Percentiles rank a stretch among this genome's conserved stretches.
phyloP scores from a whole-genome alignment of 2,888 invertebrate genomes.

The Exephanes ischioxanthus region DNA sequence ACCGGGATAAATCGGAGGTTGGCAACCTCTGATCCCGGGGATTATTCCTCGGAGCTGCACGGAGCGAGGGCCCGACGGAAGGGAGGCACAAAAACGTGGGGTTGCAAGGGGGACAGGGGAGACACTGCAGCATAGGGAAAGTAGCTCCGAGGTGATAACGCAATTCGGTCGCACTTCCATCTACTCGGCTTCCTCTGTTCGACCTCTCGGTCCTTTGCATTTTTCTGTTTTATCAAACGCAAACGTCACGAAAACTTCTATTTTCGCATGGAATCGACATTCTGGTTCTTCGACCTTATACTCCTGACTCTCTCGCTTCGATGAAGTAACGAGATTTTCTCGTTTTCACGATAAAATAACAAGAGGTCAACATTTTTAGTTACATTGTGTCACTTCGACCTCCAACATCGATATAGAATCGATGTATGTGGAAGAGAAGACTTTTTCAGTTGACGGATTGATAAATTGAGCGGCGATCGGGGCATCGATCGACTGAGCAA shows the following conservation, averaged over 20 bases:
- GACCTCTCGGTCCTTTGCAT: constrained; percentile 25
- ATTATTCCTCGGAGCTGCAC: constrained; percentile 57
- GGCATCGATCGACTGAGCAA: background rate
- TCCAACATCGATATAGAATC: background rate
- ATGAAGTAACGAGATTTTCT: background rate
- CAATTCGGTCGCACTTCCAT: constrained; percentile 40
- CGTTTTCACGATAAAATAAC: background rate
- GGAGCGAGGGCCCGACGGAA: constrained; percentile 12
- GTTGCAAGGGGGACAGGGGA: background rate
- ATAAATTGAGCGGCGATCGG: background rate
- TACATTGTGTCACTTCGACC: background rate
- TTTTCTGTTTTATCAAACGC: constrained; percentile 19
- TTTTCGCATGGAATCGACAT: background rate
- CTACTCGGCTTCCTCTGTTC: constrained; percentile 15
- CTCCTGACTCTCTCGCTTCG: background rate
- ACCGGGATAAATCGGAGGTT: constrained; percentile 56
- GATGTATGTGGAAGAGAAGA: background rate
- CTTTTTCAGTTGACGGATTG: background rate
- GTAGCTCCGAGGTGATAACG: constrained; percentile 59
- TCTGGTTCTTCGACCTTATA: background rate
- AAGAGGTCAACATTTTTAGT: background rate
- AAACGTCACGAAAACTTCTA: constrained; percentile 11
- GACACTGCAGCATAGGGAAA: constrained; percentile 8
- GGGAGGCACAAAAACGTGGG: constrained; percentile 10
- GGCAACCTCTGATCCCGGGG: constrained; percentile 63